phyloP scores from a whole-genome alignment of 2,113 vertebrate genomes.

The Columba janthina region DNA sequence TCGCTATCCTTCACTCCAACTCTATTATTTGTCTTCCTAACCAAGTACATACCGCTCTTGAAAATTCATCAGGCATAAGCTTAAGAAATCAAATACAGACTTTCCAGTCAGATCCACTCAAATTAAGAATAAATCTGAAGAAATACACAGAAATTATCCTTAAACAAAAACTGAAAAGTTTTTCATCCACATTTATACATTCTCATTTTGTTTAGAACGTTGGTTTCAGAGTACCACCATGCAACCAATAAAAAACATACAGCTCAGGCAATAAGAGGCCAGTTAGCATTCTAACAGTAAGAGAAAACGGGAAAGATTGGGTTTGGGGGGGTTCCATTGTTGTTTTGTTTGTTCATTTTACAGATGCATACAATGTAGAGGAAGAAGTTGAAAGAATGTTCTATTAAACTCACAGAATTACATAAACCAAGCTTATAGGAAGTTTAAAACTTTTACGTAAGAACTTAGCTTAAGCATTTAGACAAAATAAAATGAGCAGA shows the following conservation, averaged over 20 bases:
- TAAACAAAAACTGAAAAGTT: background rate
- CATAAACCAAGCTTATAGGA: background rate
- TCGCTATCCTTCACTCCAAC: background rate
- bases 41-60: background rate
- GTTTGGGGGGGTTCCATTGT: too few species aligned
- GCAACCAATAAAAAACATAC: background rate
- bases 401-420: background rate
- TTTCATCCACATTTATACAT: background rate
- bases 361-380: background rate
- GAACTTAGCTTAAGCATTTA: background rate
- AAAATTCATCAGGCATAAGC: background rate
- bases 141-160: background rate
- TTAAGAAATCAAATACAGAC: background rate
- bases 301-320: background rate
- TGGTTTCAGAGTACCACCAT: background rate
- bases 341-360: background rate
- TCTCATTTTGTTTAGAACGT: background rate
- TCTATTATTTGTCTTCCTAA: background rate
- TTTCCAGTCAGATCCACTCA: background rate
- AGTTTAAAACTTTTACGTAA: background rate
- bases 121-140: background rate
- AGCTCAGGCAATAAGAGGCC: background rate
- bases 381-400: background rate
- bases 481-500: background rate
- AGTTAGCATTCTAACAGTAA: background rate